Evolutionary conservation across 2,888 invertebrate species (phyloP).

Genomic region (Chironomus tentans): DNA sequence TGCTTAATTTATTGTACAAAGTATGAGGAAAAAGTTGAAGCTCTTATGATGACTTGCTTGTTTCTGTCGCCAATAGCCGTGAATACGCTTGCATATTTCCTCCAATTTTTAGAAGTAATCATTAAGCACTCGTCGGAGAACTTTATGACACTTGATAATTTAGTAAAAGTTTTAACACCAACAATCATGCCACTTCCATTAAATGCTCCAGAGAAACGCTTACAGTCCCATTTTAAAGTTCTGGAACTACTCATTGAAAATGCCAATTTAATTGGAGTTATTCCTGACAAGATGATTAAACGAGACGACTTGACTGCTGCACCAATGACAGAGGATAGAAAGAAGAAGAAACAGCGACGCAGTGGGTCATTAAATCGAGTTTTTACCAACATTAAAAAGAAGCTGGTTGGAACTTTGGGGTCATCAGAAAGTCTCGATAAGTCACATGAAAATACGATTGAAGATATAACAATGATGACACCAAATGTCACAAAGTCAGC

Average conservation of each 20-base stretch:
- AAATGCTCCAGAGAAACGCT: conserved; percentile 52
- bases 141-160: conserved; percentile 74
- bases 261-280: conserved; percentile 61
- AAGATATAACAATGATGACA: conserved; percentile 42
- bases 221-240: conserved; percentile 60
- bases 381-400: conserved; percentile 59
- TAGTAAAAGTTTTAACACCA: conserved; percentile 78
- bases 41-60: conserved; percentile 57
- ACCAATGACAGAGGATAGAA: conserved; percentile 42
- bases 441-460: conserved; percentile 39
- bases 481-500: conserved; percentile 53
- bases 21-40: conserved; percentile 46
- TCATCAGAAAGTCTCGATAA: conserved; percentile 45
- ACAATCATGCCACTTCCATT: conserved; percentile 74
- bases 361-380: conserved; percentile 80
- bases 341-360: conserved; percentile 68
- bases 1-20: conserved; percentile 50
- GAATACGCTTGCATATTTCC: conserved; percentile 69
- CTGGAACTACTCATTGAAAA: conserved; percentile 71
- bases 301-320: conserved; percentile 42
- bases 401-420: conserved; percentile 56
- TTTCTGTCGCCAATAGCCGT: conserved; percentile 68
- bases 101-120: conserved; percentile 52
- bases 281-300: conserved; percentile 50
- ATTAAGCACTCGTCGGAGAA: conserved; percentile 60